Evolutionary conservation across 2,113 vertebrate species (phyloP).

Genomic region (Centrocercus urophasianus): DNA sequence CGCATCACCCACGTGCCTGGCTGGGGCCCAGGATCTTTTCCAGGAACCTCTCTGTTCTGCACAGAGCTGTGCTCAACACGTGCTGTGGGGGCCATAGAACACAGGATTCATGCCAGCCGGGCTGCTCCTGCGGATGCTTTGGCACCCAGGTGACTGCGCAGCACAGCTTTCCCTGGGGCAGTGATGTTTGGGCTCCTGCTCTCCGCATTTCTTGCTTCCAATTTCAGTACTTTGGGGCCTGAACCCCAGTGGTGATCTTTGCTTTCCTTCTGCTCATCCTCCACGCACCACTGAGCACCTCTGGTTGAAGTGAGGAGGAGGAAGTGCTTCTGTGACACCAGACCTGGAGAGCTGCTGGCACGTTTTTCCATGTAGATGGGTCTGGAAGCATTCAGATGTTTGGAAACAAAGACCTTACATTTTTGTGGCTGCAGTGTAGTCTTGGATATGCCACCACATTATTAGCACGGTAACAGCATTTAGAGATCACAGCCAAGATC

Average conservation of each 20-base stretch:
- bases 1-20: neutral
- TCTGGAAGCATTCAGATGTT: neutral
- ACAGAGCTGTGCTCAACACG: neutral
- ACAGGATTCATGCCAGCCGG: neutral
- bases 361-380: neutral
- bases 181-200: neutral
- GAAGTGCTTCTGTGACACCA: fast-evolving
- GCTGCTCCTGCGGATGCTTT: neutral
- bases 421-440: constrained; percentile 36
- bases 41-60: neutral
- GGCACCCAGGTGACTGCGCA: no score
- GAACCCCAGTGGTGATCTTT: neutral
- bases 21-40: neutral
- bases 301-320: neutral
- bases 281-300: neutral
- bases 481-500: constrained; percentile 6
- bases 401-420: neutral
- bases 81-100: neutral
- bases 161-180: neutral
- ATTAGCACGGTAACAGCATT: constrained; percentile 17
- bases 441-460: constrained; percentile 2
- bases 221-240: fast-evolving
- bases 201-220: neutral
- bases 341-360: neutral
- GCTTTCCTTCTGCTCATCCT: neutral